Evolutionary conservation across 2,113 vertebrate species (phyloP).

Genomic region (Silurus asotus): DNA sequence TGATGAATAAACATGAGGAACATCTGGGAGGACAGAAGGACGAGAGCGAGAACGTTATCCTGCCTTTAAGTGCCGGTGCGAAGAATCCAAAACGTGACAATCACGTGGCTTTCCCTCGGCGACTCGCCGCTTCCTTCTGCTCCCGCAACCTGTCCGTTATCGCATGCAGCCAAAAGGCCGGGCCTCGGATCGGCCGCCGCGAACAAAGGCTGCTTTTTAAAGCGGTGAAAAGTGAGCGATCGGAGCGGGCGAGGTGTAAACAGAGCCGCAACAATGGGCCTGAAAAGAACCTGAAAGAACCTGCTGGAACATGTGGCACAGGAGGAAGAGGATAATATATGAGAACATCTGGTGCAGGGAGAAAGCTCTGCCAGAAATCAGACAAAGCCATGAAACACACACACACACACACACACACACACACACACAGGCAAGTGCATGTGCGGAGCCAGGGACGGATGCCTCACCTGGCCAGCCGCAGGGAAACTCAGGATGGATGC

Average conservation of each 20-base stretch:
- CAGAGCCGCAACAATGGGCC: conserved; percentile 56
- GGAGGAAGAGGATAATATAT: conserved; percentile 76
- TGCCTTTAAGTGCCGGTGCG: conserved; percentile 12
- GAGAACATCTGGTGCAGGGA: conserved; percentile 77
- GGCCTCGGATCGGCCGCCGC: not conserved
- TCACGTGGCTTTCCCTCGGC: conserved; percentile 19
- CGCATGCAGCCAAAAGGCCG: conserved; percentile 32
- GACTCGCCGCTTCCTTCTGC: not conserved
- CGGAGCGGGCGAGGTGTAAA: conserved; percentile 51
- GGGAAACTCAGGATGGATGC: conserved; percentile 40
- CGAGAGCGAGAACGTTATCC: not conserved
- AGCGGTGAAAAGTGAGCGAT: conserved; percentile 59
- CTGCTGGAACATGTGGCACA: conserved; percentile 65
- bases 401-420: conserved; percentile 43
- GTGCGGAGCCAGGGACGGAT: conserved; percentile 37
- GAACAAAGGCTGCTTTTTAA: conserved; percentile 48
- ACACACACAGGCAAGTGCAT: conserved; percentile 37
- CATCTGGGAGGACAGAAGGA: conserved; percentile 31
- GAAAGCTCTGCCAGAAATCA: conserved; percentile 74
- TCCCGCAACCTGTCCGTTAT: conserved; percentile 42
- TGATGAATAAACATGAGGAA: conserved; percentile 28
- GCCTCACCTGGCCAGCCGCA: conserved; percentile 52
- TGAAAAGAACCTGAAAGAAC: conserved; percentile 53
- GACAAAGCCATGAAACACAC: conserved; percentile 73
- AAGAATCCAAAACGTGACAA: conserved; percentile 34